phyloP scores from a whole-genome alignment of 2,888 invertebrate species.

The Sinopyrophorus schimmeli region DNA sequence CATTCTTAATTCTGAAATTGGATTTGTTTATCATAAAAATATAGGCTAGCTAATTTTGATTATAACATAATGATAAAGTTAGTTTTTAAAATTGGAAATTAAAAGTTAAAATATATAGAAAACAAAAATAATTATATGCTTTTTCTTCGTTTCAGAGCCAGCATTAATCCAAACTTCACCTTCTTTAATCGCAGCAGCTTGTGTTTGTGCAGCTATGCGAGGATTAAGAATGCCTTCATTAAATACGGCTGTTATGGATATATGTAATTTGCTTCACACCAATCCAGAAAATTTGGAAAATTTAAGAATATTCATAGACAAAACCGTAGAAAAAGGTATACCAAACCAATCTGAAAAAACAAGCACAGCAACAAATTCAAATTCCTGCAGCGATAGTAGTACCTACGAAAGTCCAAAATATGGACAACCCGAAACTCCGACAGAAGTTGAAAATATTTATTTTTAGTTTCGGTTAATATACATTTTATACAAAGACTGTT shows the following conservation, averaged over 20 bases:
- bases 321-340: conserved; percentile 58
- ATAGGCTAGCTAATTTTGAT: too few species aligned
- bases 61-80: too few species aligned
- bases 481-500: conserved; percentile 8
- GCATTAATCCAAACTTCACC: conserved; percentile 71
- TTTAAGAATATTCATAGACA: conserved; percentile 62
- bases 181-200: conserved; percentile 71
- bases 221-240: conserved; percentile 61
- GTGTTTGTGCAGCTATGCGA: conserved; percentile 69
- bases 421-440: conserved; percentile 54
- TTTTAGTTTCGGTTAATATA: conserved; percentile 42
- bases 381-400: conserved; percentile 27
- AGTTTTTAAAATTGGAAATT: too few species aligned
- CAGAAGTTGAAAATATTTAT: conserved; percentile 54
- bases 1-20: too few species aligned
- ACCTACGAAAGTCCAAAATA: conserved; percentile 49
- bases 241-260: conserved; percentile 48
- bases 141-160: conserved; percentile 64
- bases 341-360: conserved; percentile 41
- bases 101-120: too few species aligned
- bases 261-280: conserved; percentile 57
- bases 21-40: too few species aligned
- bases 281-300: conserved; percentile 60
- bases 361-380: conserved; percentile 31
- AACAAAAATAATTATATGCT: too few species aligned